Evolutionary conservation across 2,113 vertebrate species (phyloP).

Genomic region (Panurus biarmicus): DNA sequence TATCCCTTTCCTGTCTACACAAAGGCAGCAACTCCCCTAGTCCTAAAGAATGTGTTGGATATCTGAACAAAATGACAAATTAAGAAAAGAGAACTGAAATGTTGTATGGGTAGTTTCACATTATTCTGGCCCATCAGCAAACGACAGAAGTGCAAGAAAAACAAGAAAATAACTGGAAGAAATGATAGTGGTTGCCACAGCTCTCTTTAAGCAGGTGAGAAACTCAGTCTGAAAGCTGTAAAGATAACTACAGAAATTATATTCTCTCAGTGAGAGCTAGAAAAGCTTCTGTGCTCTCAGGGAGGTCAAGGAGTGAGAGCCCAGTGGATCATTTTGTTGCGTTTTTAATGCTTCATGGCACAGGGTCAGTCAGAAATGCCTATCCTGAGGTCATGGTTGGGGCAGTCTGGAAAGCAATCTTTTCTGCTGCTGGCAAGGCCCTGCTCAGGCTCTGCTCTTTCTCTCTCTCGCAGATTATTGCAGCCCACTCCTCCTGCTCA

Average conservation of each 20-base stretch:
- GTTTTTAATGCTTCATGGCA: conserved; percentile 43
- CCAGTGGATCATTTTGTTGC: conserved; percentile 33
- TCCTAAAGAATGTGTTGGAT: background rate
- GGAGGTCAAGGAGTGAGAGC: conserved; percentile 45
- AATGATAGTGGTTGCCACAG: background rate
- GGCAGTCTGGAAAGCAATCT: conserved; percentile 18
- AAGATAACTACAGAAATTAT: conserved; percentile 22
- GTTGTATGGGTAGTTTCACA: background rate
- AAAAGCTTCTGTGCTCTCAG: background rate
- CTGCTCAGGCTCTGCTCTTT: background rate
- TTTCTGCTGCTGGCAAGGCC: background rate
- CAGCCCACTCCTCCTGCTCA: background rate
- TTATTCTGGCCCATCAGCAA: background rate
- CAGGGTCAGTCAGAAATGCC: conserved; percentile 47
- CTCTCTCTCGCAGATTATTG: background rate
- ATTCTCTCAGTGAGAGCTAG: conserved; percentile 13
- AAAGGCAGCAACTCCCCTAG: background rate
- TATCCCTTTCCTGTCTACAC: background rate
- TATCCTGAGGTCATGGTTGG: conserved; percentile 11
- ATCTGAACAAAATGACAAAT: background rate
- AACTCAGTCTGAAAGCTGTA: background rate
- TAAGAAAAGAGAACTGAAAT: background rate
- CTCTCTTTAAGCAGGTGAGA: conserved; percentile 35
- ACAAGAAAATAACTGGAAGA: background rate
- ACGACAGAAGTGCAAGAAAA: background rate